phyloP scores from a whole-genome alignment of 2,113 vertebrate species.

The Chiloscyllium plagiosum region DNA sequence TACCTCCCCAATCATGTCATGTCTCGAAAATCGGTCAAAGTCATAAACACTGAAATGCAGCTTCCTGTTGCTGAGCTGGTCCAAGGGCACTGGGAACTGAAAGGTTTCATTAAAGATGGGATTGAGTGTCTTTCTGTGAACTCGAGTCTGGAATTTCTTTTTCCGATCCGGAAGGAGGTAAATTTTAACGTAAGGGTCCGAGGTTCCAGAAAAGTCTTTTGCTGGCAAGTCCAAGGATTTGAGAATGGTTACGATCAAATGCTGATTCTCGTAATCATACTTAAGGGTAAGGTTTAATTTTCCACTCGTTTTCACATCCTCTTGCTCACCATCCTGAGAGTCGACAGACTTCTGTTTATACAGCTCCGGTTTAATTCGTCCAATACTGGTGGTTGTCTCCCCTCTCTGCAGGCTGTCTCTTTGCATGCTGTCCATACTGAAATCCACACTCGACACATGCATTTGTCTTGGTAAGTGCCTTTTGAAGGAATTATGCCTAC shows the following conservation, averaged over 20 bases:
- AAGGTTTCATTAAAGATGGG: slow-evolving; percentile 89
- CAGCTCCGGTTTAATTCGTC: slow-evolving; percentile 92
- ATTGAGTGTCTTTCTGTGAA: slow-evolving; percentile 94
- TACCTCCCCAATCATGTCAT: slow-evolving; percentile 98
- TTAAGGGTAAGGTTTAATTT: slow-evolving; percentile 85
- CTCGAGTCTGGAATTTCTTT: slow-evolving; percentile 95
- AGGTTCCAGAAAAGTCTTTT: slow-evolving; percentile 92
- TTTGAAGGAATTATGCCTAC: slow-evolving; percentile 93
- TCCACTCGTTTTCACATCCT: slow-evolving; percentile 79
- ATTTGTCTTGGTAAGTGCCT: slow-evolving; percentile 91
- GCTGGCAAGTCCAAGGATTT: slow-evolving; percentile 91
- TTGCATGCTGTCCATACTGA: slow-evolving; percentile 77
- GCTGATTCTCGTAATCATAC: slow-evolving; percentile 89
- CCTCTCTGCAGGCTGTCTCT: slow-evolving; percentile 76
- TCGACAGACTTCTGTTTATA: slow-evolving; percentile 98
- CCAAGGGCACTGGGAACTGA: slow-evolving; percentile 84
- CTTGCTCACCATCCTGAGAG: slow-evolving; percentile 72
- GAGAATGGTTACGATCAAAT: slow-evolving; percentile 80
- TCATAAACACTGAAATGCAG: slow-evolving; percentile 96
- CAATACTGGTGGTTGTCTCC: slow-evolving; percentile 88
- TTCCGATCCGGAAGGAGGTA: slow-evolving; percentile 94
- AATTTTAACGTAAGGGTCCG: slow-evolving; percentile 95
- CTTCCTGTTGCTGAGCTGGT: slow-evolving; percentile 85
- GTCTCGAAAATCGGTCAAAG: slow-evolving; percentile 97
- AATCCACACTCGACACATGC: slow-evolving; percentile 91